Base-by-base conservation (phyloP, 2,113 vertebrate species). In the Muntiacus muntjak region DNA sequence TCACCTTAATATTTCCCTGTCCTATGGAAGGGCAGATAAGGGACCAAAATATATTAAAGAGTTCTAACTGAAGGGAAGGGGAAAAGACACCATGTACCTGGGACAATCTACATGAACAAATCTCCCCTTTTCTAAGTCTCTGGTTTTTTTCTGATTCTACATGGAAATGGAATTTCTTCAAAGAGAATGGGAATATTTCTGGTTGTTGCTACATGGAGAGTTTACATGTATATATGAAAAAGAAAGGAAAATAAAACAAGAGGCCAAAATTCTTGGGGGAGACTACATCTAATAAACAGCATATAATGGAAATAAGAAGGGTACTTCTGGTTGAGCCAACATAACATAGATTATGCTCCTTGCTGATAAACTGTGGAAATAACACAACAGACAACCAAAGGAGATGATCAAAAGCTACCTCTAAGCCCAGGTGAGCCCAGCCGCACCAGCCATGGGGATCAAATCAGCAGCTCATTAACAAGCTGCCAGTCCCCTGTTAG, bases 1-100 rank as follows among this genome's bases (percentile, higher is more conserved):
- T 97, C 88, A 95, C 60, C 78, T 96, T 79, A 94, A 86, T 62
- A 89, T 55, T 57, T 87, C 57, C 62, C 89, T 87, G 30, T 58
- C 89, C 82, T 95, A 91, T 9, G 14, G 60, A 96, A 78, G 54
- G 62, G 36, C 58, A 95, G 60, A 60, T 55, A 89, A 94, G 36
- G 47, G 26, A 87, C 45, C 52, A 97, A 78, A 89, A 50, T 62
- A 45, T 2, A 9, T 50, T 79, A 47, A 45, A 91, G n/a, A 86
- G 94, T 87, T 71, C 52, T 93, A 93, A 86, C 30, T 50, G 85
- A 93, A 88, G 78, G 60, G 23, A 94, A 89, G 12, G 47, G 33
- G 16, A 58, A 78, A 19, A 92, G 43, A 81, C 43, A 87, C 71
- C 57, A 57, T 11, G 19, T 47, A 95, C 62, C 62, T 33, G 52